A percentile compares a stretch with the other conserved stretches of the same genome.
Conservation (phyloP, 2,888 invertebrate species). For the Agonopterix arenella region DNA sequence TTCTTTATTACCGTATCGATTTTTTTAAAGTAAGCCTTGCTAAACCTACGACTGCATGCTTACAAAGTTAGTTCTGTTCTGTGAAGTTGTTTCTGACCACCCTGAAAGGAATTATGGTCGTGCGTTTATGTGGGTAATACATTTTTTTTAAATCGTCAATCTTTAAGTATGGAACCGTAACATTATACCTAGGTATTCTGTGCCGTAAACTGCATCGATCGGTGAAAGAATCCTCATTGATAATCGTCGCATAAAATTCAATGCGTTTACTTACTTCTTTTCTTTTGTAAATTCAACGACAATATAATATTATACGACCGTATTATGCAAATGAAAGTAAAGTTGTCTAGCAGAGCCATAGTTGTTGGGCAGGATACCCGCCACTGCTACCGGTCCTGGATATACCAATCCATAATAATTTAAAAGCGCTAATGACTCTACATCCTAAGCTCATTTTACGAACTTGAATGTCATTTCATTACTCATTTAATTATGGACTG, state of each 20-base stretch:
- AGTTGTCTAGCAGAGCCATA: constrained; percentile 29
- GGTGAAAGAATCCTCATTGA: neutral
- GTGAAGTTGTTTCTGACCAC: too few relatives aligned
- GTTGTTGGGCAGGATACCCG: constrained; percentile 23
- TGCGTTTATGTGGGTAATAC: too few relatives aligned
- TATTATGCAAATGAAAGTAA: constrained; percentile 56
- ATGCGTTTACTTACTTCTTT: neutral
- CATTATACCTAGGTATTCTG: too few relatives aligned
- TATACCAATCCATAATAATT: constrained; percentile 35
- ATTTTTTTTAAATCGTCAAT: too few relatives aligned
- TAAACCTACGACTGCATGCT: too few relatives aligned
- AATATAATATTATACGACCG: constrained; percentile 16
- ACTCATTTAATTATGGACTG: too few relatives aligned
- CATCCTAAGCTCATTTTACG: constrained; percentile 17
- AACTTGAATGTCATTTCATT: neutral
- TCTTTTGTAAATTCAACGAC: neutral
- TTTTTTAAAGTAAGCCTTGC: too few relatives aligned
- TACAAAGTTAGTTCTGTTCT: too few relatives aligned
- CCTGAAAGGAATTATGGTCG: too few relatives aligned
- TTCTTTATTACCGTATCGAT: too few relatives aligned
- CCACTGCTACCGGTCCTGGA: constrained; percentile 23
- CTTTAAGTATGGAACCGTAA: too few relatives aligned
- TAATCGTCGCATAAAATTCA: constrained; percentile 1
- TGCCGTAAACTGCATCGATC: too few relatives aligned
- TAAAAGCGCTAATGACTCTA: constrained; percentile 24